Base-by-base conservation (phyloP, 2,888 invertebrate species). In the Micoletzkya japonica region DNA sequence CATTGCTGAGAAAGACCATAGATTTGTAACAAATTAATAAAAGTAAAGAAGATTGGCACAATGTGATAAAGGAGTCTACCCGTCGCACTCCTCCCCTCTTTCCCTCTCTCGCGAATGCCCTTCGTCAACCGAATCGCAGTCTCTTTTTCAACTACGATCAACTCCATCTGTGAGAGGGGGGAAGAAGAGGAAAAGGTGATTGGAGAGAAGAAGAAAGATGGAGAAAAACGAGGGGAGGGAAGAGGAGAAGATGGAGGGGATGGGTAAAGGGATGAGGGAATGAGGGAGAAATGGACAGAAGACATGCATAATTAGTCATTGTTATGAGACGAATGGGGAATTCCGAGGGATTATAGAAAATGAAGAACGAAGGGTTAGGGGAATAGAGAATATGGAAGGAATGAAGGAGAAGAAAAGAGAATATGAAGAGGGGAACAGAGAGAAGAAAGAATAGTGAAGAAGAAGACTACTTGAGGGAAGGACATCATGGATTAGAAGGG, bases 381-480 rank as follows among this genome's bases (percentile, higher is more conserved):
- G 39, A 28, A 26, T 20, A n/a, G 56, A 57, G 26, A 57, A 37
- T 4, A 44, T 20, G 30, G 44, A 57, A 39, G 20, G 57, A 44
- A 52, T 56, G 30, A 28, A 66, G 20, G 2, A 39, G 26, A 2
- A 61, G 61, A 39, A 26, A 58, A 32, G 54, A 66, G 32, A 54
- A 54, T 17, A 26, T 34, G 34, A 36, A 14, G 3, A n/a, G 28
- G 10, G 37, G 67, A 52, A 64, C 20, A 26, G 34, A 24, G 36
- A 30, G 34, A 17, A 30, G 44, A 44, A 44, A 49, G 63, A 49
- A 50, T 34, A 59, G 37, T 24, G 50, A 50, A 24, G 28, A 52
- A 50, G 59, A 28, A 50, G 30, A 4, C 34, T 50, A 28, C 26
- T 49, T 24, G 69, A 69, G 52, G 59, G 58, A 50, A 50, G 56